Evolutionary conservation across 2,113 vertebrate genomes (phyloP).

Genomic region (Pachycephala philippinensis): DNA sequence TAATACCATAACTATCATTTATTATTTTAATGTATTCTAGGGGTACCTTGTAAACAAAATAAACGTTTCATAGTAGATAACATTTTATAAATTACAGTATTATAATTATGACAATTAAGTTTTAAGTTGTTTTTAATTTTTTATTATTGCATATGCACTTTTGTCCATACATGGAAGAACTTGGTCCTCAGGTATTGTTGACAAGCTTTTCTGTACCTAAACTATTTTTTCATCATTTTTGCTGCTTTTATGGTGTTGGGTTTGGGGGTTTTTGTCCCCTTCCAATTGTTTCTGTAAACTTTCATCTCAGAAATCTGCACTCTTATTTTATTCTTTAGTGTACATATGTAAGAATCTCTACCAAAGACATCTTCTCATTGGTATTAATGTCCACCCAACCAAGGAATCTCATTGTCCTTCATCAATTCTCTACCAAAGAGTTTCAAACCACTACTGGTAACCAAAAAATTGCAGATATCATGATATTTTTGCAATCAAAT

Average conservation of each 20-base stretch:
- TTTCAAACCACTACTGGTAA: not conserved
- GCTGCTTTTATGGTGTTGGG: not conserved
- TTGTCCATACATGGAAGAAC: not conserved
- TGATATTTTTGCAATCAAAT: not conserved
- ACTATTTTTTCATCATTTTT: not conserved
- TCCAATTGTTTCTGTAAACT: not conserved
- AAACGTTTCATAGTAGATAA: not conserved
- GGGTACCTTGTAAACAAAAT: not conserved
- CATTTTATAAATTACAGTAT: not conserved
- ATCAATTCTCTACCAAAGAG: not conserved
- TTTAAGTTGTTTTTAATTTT: not conserved
- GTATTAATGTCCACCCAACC: not conserved
- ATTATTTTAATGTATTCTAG: not conserved
- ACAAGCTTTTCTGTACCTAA: not conserved
- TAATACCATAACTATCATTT: not conserved
- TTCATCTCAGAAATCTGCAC: not conserved
- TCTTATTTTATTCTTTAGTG: not conserved
- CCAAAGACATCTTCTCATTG: not conserved
- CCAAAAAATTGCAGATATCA: not conserved
- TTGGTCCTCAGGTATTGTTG: not conserved
- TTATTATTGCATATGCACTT: not conserved
- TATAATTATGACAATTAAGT: not conserved
- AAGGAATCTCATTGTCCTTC: not conserved
- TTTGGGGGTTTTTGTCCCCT: rapidly evolving
- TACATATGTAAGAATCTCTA: not conserved